These are phyloP conservation scores for Enteromius viviparus DNA, from an alignment of 2,797 vertebrate species.

Conservation along the genomic window DNA sequence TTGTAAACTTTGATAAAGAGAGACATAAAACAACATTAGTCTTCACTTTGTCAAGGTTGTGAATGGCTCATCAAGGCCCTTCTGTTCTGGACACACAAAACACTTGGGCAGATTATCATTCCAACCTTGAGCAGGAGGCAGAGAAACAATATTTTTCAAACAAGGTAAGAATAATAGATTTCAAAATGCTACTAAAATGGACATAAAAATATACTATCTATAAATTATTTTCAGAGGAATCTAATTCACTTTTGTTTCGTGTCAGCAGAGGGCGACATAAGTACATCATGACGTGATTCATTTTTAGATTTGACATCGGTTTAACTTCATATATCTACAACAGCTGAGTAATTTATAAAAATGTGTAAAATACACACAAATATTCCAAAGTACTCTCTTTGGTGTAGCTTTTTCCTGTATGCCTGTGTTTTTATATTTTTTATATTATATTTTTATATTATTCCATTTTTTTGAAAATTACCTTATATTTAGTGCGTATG, in stretches of 20 bases:
- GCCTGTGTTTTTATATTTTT: no score
- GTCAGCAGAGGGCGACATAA: constrained; percentile 23
- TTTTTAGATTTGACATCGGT: no score
- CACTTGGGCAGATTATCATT: constrained; percentile 1
- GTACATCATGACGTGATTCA: neutral
- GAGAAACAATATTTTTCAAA: neutral
- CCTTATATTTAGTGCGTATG: no score
- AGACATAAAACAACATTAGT: neutral
- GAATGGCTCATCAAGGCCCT: constrained; percentile 3
- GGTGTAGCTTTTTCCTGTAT: neutral
- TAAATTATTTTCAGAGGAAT: neutral
- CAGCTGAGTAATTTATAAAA: neutral
- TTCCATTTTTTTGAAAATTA: no score
- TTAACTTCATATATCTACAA: neutral
- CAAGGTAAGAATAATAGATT: neutral
- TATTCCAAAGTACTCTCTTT: neutral
- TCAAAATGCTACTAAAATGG: neutral
- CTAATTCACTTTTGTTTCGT: neutral
- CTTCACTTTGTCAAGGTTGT: constrained; percentile 11
- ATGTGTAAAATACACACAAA: neutral
- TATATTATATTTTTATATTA: no score
- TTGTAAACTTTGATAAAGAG: constrained; percentile 13
- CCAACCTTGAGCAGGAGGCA: neutral
- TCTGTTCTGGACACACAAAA: constrained; percentile 10
- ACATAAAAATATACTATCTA: neutral